Base-by-base conservation (phyloP, 2,797 vertebrate species). In the Diplodus puntazzo region DNA sequence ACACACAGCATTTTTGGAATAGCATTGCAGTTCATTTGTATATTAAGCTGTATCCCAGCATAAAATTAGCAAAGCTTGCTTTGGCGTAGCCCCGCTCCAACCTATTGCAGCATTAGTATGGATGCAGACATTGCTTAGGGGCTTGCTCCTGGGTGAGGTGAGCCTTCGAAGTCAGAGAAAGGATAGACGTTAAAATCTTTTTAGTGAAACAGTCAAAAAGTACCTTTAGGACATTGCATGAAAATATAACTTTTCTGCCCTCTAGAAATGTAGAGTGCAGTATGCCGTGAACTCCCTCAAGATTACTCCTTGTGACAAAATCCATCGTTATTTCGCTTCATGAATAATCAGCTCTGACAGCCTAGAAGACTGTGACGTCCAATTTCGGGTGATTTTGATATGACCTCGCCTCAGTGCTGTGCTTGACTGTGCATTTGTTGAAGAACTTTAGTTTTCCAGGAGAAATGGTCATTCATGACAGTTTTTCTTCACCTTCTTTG, bases 201-300 rank as follows among this genome's bases (percentile, higher is more conserved):
- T 55, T 75, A 27, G 21, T 52, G 57, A 67, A 69, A 59, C 30
- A 74, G 46, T 77, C 76, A 70, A 62, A 69, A 86, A 80, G 64
- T 66, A 43, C 34, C 66, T 70, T 11, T 2, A 84, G 77, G 83
- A 70, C 48, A 73, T 76, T 76, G 45, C 12, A 63, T 75, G 45
- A 79, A 85, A 85, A 85, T 67, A 23, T 45, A 83, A 83, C 73
- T 75, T 79, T 23, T 78, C 74, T 80, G 42, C 80, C 81, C 68
- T 79, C 55, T 78, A 73, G 80, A 86, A 75, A 86, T 62, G 53
- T 81, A 73, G 53, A 55, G 78, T 69, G 69, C 69, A 46, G 23
- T 23, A 48, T 21, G 43, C 60, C 21, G n/a, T 85, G 57, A 84
- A 82, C 57, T 76, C 70, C 61, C 77, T 52, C 7, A 46, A 78